Conservation (phyloP, 2,888 invertebrate species). For the Zaprionus bogoriensis region DNA sequence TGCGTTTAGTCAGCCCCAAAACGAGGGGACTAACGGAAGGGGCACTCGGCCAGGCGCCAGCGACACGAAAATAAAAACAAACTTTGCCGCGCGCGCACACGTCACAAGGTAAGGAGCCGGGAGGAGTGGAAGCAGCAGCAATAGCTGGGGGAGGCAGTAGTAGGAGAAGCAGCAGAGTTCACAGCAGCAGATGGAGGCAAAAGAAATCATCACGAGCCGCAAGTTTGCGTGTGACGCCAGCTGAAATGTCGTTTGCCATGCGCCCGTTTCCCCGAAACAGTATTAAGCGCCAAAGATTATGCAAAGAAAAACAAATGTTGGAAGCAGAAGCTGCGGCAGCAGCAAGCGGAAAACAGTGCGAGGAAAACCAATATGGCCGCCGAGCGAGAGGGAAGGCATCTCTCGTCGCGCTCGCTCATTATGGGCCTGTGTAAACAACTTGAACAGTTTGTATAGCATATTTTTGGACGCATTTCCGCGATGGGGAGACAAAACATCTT, state of each 20-base stretch:
- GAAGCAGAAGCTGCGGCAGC: background rate
- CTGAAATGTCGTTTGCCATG: constrained; percentile 40
- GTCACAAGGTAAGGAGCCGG: constrained; percentile 45
- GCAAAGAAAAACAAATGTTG: constrained; percentile 62
- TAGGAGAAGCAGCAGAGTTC: background rate
- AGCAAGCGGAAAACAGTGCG: background rate
- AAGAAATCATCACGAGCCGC: constrained; percentile 60
- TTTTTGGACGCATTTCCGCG: constrained; percentile 33
- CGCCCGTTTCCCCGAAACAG: too few relatives aligned
- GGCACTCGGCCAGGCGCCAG: background rate
- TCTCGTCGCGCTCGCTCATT: constrained; percentile 43
- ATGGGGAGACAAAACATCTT: background rate
- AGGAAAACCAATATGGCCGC: constrained; percentile 66
- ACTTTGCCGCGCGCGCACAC: constrained; percentile 49
- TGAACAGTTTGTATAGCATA: constrained; percentile 51
- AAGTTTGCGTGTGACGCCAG: constrained; percentile 65
- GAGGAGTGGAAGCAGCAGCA: constrained; percentile 2
- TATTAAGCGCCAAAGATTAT: constrained; percentile 72
- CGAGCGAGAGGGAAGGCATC: constrained; percentile 11
- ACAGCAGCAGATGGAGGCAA: background rate
- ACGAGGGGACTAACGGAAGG: constrained; percentile 5
- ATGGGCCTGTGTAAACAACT: constrained; percentile 60
- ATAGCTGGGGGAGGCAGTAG: too few relatives aligned
- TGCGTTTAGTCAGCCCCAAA: constrained; percentile 59
- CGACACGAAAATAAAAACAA: constrained; percentile 20